Percentiles rank a stretch among this genome's conserved stretches.
Evolutionary conservation across 2,113 vertebrate genomes (phyloP).

Genomic region (Chelonoidis abingdonii): DNA sequence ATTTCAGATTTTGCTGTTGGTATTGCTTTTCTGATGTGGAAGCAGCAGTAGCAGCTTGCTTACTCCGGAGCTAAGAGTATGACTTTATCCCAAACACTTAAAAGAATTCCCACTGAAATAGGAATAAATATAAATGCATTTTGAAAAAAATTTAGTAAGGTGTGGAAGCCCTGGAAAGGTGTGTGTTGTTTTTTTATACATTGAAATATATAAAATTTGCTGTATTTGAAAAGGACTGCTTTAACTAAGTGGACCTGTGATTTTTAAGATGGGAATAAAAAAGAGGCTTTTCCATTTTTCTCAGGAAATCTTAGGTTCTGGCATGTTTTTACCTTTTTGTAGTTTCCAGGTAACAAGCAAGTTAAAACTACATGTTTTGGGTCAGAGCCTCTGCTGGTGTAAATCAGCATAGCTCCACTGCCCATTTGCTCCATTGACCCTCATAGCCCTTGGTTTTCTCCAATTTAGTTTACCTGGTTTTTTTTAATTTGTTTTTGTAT

Average conservation of each 20-base stretch:
- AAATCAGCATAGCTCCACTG: not conserved
- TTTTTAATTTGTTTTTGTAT: accelerated
- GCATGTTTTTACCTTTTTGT: not conserved
- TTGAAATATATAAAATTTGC: not conserved
- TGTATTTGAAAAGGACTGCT: not conserved
- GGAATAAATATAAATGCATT: not conserved
- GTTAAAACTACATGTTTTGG: not conserved
- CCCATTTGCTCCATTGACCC: not conserved
- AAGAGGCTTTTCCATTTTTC: not conserved
- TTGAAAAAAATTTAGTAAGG: not conserved
- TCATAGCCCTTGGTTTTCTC: not conserved
- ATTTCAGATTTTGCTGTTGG: not conserved
- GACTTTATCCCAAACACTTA: not conserved
- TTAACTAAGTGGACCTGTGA: not conserved
- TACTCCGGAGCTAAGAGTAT: not conserved
- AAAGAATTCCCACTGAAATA: not conserved
- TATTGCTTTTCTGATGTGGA: not conserved
- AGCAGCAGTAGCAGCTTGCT: not conserved
- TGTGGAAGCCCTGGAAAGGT: not conserved
- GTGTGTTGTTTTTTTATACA: not conserved
- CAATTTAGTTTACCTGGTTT: accelerated
- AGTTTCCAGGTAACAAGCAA: not conserved
- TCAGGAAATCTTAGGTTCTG: not conserved
- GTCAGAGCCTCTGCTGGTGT: not conserved
- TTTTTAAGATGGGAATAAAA: not conserved